A percentile compares a stretch with the other conserved stretches of the same genome.
Conservation (phyloP, 1,140 invertebrate species). For the Temnothorax nylanderi region DNA sequence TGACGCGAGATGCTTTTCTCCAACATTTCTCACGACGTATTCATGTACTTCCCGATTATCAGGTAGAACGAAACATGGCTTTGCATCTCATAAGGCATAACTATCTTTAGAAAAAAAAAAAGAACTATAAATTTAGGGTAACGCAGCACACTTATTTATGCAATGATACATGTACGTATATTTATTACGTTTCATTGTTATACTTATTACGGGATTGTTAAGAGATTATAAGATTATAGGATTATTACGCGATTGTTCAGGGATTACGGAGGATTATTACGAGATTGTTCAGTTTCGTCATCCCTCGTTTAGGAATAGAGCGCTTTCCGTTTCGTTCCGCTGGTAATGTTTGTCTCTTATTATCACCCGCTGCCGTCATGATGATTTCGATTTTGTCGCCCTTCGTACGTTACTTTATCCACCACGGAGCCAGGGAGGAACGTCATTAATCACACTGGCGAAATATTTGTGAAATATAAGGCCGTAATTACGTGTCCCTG, state of each 20-base stretch:
- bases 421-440: slow-evolving; percentile 62
- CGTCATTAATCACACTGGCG: slow-evolving; percentile 81
- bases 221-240: slow-evolving; percentile 3
- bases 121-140: neutral
- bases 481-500: slow-evolving; percentile 75
- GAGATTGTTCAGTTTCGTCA: slow-evolving; percentile 1
- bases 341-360: neutral
- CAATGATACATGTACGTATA: neutral
- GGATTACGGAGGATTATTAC: slow-evolving; percentile 14
- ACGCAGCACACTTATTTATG: neutral
- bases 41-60: neutral
- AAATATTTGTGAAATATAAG: slow-evolving; percentile 77
- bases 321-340: neutral
- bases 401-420: slow-evolving; percentile 32
- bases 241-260: slow-evolving; percentile 14
- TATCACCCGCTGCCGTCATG: neutral
- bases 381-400: slow-evolving; percentile 69
- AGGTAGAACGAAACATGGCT: neutral
- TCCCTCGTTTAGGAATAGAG: neutral
- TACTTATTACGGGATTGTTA: neutral
- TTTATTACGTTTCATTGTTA: slow-evolving; percentile 1
- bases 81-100: neutral
- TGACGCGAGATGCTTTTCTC: neutral
- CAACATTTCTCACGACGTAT: neutral
- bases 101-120: neutral